Conservation (phyloP, 2,113 vertebrate genomes). For the Tragelaphus scriptus region DNA sequence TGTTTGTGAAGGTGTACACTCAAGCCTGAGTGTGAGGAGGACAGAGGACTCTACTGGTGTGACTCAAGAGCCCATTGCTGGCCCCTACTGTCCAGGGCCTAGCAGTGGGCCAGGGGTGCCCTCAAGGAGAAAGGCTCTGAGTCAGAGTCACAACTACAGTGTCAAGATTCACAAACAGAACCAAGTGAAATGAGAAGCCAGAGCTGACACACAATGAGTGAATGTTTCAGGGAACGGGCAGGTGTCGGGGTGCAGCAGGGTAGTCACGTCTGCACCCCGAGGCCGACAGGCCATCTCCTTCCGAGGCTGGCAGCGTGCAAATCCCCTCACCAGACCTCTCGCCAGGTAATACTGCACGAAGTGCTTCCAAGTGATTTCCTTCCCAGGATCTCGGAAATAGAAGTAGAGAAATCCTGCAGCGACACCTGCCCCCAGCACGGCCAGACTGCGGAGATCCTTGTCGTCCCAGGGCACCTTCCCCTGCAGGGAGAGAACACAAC, state of each 20-base stretch:
- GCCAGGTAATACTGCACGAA: constrained; percentile 81
- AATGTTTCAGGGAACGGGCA: neutral
- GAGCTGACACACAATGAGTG: neutral
- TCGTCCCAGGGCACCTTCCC: constrained; percentile 79
- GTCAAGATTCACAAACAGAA: neutral
- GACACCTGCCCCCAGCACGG: constrained; percentile 72
- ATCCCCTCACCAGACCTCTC: constrained; percentile 80
- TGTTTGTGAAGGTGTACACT: too few species aligned
- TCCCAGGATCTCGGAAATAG: constrained; percentile 76
- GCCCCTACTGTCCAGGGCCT: neutral
- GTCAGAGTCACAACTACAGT: neutral
- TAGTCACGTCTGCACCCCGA: neutral
- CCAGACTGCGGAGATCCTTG: constrained; percentile 70
- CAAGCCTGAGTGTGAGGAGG: neutral
- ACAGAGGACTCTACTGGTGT: neutral
- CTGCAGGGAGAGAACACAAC: constrained; percentile 58
- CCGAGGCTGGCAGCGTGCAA: neutral
- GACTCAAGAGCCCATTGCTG: neutral
- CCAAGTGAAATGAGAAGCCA: neutral
- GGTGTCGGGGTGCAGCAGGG: neutral
- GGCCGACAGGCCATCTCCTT: neutral
- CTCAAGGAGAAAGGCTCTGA: neutral
- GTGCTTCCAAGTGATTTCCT: constrained; percentile 85
- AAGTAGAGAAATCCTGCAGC: constrained; percentile 77
- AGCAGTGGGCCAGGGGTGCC: neutral